Conservation (phyloP, 2,113 vertebrate genomes). For the Gracilinanus agilis region DNA sequence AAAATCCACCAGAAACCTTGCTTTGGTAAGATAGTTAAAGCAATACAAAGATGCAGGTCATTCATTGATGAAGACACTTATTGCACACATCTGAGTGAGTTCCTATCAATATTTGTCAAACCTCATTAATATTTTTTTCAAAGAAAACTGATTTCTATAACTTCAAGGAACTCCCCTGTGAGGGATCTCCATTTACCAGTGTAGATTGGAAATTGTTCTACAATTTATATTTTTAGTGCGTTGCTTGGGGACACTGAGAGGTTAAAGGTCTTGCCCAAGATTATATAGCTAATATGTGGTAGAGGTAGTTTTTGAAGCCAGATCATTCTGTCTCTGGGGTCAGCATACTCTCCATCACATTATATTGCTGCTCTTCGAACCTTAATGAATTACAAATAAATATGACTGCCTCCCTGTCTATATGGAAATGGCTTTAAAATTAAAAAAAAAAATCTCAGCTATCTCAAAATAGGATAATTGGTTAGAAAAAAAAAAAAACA, state of each 20-base stretch:
- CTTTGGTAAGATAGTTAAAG: neutral
- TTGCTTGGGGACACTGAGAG: neutral
- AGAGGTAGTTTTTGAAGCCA: neutral
- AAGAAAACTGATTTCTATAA: neutral
- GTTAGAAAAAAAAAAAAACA: neutral
- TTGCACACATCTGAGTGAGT: neutral
- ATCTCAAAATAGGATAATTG: neutral
- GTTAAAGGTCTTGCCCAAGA: neutral
- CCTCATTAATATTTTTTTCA: neutral
- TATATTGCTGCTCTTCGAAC: neutral
- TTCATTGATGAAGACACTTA: neutral
- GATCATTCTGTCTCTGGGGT: neutral
- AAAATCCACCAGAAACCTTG: neutral
- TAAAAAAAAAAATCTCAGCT: neutral
- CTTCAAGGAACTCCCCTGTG: neutral
- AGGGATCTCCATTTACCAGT: neutral
- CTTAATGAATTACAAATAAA: neutral
- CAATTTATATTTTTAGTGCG: neutral
- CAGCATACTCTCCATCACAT: neutral
- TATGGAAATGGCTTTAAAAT: rapidly evolving
- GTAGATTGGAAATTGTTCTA: neutral
- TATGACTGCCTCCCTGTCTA: neutral
- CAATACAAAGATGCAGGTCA: neutral
- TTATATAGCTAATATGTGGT: neutral
- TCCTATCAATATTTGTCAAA: neutral